phyloP scores from a whole-genome alignment of 2,888 invertebrate species.

The Tromatobia lineatoria region DNA sequence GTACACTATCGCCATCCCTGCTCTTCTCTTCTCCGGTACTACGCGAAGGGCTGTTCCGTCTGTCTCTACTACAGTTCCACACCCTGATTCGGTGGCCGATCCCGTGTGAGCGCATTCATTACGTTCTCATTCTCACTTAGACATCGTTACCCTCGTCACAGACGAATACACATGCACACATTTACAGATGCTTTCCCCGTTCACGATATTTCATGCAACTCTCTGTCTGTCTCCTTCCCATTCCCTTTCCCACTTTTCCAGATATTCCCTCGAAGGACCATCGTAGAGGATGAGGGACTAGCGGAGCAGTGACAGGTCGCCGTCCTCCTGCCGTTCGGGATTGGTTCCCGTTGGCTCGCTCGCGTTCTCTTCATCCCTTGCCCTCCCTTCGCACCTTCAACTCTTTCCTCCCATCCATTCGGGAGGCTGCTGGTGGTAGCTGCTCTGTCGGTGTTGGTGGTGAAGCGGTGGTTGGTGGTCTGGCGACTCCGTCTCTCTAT shows the following conservation, averaged over 20 bases:
- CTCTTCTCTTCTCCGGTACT: constrained; percentile 12
- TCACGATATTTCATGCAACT: constrained; percentile 13
- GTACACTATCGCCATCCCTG: constrained; percentile 9
- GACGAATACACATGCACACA: no score
- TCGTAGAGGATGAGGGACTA: constrained; percentile 9
- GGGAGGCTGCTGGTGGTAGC: constrained; percentile 31
- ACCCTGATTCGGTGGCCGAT: constrained; percentile 11
- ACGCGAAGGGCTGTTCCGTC: constrained; percentile 10
- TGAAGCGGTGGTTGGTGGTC: constrained; percentile 52
- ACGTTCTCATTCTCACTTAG: constrained; percentile 41
- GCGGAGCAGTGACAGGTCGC: constrained; percentile 75
- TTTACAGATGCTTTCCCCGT: not conserved
- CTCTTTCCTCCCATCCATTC: constrained; percentile 43
- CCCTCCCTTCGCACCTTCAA: constrained; percentile 24
- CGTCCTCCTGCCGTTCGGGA: constrained; percentile 67
- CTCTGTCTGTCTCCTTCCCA: constrained; percentile 36
- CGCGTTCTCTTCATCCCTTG: constrained; percentile 31
- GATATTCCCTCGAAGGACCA: constrained; percentile 1
- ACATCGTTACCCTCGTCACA: not conserved
- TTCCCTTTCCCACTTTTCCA: constrained; percentile 28
- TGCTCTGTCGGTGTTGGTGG: constrained; percentile 21
- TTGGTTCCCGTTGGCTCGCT: constrained; percentile 56
- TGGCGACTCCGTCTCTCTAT: constrained; percentile 59
- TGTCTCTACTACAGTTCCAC: not conserved
- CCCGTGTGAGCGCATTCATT: constrained; percentile 38